These are phyloP conservation scores for Allygus modestus DNA, from an alignment of 2,888 invertebrate species.

Conservation along the genomic window DNA sequence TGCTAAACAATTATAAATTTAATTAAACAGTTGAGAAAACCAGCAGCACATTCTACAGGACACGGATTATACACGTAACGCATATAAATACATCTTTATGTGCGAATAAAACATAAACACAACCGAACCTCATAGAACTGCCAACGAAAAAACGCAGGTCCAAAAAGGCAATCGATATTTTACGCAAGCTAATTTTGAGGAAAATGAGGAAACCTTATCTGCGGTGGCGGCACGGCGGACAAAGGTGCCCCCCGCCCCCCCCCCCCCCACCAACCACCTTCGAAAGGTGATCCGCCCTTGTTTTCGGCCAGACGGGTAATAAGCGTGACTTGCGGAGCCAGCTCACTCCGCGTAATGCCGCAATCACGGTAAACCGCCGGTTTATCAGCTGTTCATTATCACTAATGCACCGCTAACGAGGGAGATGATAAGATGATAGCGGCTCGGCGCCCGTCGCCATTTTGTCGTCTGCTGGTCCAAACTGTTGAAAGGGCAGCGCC, in stretches of 20 bases:
- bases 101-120: too few relatives aligned
- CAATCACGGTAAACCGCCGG: constrained; percentile 51
- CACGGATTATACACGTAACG: too few relatives aligned
- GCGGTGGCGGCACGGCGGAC: constrained; percentile 24
- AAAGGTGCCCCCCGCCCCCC: constrained; percentile 14
- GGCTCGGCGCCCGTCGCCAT: constrained; percentile 30
- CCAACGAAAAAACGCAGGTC: background rate
- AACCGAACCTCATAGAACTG: too few relatives aligned
- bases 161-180: constrained; percentile 22
- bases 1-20: too few relatives aligned
- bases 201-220: constrained; percentile 16
- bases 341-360: constrained; percentile 13
- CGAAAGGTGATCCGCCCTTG: constrained; percentile 45
- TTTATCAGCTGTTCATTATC: constrained; percentile 52
- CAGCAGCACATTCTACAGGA: too few relatives aligned
- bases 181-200: constrained; percentile 34
- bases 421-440: constrained; percentile 24
- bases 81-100: too few relatives aligned
- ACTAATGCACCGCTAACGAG: constrained; percentile 57
- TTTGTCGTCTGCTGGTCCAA: constrained; percentile 5
- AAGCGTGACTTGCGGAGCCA: constrained; percentile 37
- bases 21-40: too few relatives aligned
- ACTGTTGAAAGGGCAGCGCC: constrained; percentile 2
- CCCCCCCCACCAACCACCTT: too few relatives aligned
- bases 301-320: constrained; percentile 42